Percentiles rank a stretch among this genome's conserved stretches.
These are phyloP conservation scores for Eupristina koningsbergeri DNA, from an alignment of 1,140 invertebrate species.

Conservation along the genomic window DNA sequence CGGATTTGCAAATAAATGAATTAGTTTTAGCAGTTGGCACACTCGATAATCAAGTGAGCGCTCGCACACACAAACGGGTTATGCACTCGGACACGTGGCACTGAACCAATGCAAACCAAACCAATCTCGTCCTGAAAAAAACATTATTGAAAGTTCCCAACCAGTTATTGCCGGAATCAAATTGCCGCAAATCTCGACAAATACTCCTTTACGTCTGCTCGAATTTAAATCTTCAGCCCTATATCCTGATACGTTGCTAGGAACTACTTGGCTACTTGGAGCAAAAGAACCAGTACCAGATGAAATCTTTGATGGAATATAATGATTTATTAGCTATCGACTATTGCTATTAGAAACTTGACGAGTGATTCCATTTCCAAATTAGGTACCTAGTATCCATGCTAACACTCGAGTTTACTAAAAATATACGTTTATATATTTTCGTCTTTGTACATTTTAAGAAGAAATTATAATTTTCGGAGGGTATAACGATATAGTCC, in stretches of 20 bases:
- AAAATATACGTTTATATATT: too few relatives aligned
- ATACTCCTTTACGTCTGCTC: neutral
- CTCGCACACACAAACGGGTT: neutral
- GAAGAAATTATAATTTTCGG: too few relatives aligned
- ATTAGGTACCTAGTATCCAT: neutral
- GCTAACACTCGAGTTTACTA: neutral
- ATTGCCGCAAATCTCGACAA: too few relatives aligned
- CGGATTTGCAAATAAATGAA: slow-evolving; percentile 11
- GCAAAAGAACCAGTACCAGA: too few relatives aligned
- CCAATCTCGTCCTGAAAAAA: too few relatives aligned
- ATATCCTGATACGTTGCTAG: neutral
- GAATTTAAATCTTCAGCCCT: neutral
- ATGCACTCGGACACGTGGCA: neutral
- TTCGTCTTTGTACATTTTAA: too few relatives aligned
- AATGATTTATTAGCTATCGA: neutral
- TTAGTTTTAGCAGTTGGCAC: neutral
- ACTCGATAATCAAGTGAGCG: too few relatives aligned
- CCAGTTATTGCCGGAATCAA: too few relatives aligned
- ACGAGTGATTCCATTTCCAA: neutral
- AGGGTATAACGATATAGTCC: too few relatives aligned
- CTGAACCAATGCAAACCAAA: too few relatives aligned
- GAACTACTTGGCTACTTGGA: neutral
- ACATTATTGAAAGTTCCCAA: too few relatives aligned
- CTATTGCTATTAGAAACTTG: neutral
- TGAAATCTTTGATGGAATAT: too few relatives aligned